Base-by-base conservation (phyloP, 2,797 vertebrate species). In the Cynodonichthys magdalenae region DNA sequence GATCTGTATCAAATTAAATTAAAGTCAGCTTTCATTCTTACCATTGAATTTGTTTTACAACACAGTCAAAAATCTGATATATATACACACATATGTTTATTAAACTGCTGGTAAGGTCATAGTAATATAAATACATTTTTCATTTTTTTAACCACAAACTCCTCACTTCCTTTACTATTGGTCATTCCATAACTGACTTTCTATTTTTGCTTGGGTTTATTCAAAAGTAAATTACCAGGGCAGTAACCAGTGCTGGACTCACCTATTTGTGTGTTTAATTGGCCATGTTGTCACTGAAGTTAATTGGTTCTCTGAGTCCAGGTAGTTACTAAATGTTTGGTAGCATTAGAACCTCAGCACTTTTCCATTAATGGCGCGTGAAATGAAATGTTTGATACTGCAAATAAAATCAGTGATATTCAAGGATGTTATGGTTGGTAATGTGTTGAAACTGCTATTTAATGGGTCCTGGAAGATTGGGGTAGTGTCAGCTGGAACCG, bases 381-480 rank as follows among this genome's bases (percentile, higher is more conserved):
- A 99, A 99, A 99, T 99, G 96, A 98, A 99, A 99, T 98, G 97
- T 98, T 99, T 98, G 97, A 98, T 99, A 98, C 96, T 96, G 96
- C 96, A 99, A 99, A 99, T 99, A 99, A 99, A 99, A 99, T 97
- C 97, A 98, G 96, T 99, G 98, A 99, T 99, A 99, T 99, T 99
- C 97, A 99, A 99, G 97, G 97, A 96, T 98, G 96, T 98, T 98
- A 98, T 98, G 96, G 97, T 97, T 98, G 96, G 96, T 97, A 98
- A 98, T 97, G 96, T 95, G 94, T 97, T 94, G 95, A 98, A 98
- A 98, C 95, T 97, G 96, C 96, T 95, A 97, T 98, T 98, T 99
- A 99, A 99, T 99, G 97, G 96, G 96, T 98, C 96, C 95, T 96
- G 92, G 96, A 98, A 99, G 97, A 99, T 99, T 98, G 96, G 96